Conservation (phyloP, 2,888 invertebrate species). For the Watsonalla cultraria region DNA sequence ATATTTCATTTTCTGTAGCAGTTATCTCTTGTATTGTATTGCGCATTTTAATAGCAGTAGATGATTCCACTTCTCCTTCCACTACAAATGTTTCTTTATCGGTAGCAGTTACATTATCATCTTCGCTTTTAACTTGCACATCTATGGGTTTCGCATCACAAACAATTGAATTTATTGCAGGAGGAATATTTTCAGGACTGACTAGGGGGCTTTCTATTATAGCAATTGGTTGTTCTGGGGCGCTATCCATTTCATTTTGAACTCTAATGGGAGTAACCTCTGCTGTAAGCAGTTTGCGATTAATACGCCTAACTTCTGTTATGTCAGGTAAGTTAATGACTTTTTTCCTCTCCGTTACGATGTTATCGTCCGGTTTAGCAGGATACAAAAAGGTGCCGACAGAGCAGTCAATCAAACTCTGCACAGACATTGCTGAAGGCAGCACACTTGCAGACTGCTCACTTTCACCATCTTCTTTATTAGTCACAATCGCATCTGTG, state of each 20-base stretch:
- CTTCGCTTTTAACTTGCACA: neutral
- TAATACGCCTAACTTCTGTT: constrained; percentile 46
- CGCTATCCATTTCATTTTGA: constrained; percentile 6
- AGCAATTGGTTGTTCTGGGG: neutral
- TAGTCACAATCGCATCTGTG: constrained; percentile 8
- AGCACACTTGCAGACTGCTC: constrained; percentile 26
- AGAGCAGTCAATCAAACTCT: constrained; percentile 42
- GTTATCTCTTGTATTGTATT: neutral
- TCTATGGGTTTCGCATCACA: neutral
- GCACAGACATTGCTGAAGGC: constrained; percentile 43
- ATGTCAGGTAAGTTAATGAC: constrained; percentile 53
- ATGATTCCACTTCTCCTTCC: neutral
- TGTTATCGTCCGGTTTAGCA: neutral
- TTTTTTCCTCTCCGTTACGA: constrained; percentile 40
- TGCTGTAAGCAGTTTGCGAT: constrained; percentile 54
- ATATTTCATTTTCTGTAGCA: neutral
- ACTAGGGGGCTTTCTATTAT: neutral
- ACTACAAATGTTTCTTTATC: neutral
- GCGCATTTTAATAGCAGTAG: neutral
- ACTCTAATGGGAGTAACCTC: constrained; percentile 53
- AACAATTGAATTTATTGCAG: neutral
- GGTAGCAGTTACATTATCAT: neutral
- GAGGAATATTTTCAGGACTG: neutral
- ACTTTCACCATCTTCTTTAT: constrained; percentile 5
- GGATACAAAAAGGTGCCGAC: constrained; percentile 5